Conservation (phyloP, 2,113 vertebrate genomes). For the Mus musculus region GRCm39 chr4:153616001-153616500, state of each 20-base stretch:
- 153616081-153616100: background rate
- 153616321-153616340: accelerated
- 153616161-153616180: too few relatives aligned
- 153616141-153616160: background rate
- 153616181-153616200: background rate
- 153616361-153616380: accelerated
- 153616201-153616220: too few relatives aligned
- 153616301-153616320: accelerated
- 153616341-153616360: accelerated
- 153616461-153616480: background rate
- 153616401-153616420: accelerated
- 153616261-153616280: background rate
- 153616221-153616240: background rate
- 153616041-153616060: background rate
- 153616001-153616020: accelerated
- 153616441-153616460: accelerated
- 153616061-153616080: too few relatives aligned
- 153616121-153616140: background rate
- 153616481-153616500: background rate
- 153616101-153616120: background rate
- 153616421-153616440: background rate
- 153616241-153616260: background rate
- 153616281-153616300: background rate
- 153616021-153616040: background rate
- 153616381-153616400: too few relatives aligned